Evolutionary conservation across 2,113 vertebrate genomes (phyloP).

Genomic region (Pluvianellus socialis): DNA sequence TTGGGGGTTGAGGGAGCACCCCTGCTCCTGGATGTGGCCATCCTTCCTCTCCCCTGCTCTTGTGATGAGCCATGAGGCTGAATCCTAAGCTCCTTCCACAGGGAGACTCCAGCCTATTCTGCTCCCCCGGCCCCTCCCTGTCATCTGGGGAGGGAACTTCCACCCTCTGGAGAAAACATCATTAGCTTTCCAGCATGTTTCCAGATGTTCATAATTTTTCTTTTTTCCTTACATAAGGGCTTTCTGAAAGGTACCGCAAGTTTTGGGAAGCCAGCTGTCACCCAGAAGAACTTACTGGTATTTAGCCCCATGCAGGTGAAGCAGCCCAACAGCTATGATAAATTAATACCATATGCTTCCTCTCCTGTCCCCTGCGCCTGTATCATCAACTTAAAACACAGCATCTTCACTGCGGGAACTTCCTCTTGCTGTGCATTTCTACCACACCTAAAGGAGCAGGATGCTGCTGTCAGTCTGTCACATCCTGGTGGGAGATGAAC

Average conservation of each 20-base stretch:
- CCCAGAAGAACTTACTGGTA: neutral
- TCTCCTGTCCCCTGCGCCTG: neutral
- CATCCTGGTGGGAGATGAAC: neutral
- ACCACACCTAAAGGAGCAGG: neutral
- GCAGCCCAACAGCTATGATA: neutral
- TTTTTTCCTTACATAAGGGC: neutral
- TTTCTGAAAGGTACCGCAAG: neutral
- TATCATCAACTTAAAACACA: neutral
- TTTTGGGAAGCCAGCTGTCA: neutral
- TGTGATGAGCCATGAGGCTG: neutral
- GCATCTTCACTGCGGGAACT: neutral
- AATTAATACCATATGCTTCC: neutral
- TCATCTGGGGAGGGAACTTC: neutral
- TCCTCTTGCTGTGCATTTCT: neutral
- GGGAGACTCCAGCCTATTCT: neutral
- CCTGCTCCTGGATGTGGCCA: neutral
- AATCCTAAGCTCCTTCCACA: neutral
- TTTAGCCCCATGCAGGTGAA: neutral
- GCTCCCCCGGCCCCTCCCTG: neutral
- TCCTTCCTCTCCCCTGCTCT: neutral
- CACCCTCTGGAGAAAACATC: neutral
- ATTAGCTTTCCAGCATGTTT: neutral
- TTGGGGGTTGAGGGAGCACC: neutral
- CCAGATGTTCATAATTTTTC: neutral
- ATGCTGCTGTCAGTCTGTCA: neutral